Conservation (phyloP, 2,797 vertebrate species). For the Mormyrops attenuatus region DNA sequence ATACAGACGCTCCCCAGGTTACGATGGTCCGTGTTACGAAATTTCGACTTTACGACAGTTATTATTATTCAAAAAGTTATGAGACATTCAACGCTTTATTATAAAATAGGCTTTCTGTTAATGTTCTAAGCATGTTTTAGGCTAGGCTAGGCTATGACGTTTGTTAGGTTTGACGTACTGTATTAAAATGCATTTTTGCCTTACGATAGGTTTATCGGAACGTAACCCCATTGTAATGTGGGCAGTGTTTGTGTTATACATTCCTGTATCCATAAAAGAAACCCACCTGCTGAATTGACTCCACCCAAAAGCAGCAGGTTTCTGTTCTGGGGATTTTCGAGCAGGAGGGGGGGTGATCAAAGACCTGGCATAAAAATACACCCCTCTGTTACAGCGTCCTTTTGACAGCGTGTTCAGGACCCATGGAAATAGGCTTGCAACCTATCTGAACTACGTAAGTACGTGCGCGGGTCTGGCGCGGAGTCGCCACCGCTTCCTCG, state of each 20-base stretch:
- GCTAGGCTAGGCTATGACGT: not conserved
- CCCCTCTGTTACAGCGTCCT: slow-evolving; percentile 96
- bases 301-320: not conserved
- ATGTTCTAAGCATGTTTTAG: not conserved
- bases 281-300: not conserved
- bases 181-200: not conserved
- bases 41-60: not conserved
- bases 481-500: slow-evolving; percentile 42
- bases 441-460: slow-evolving; percentile 99
- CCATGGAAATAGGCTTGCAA: slow-evolving; percentile 99
- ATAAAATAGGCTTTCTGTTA: not conserved
- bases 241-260: not conserved
- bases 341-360: not conserved
- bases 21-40: not conserved
- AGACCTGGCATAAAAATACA: slow-evolving; percentile 71
- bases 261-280: not conserved
- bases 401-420: slow-evolving; percentile 89
- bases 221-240: not conserved
- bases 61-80: not conserved
- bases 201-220: not conserved
- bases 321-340: not conserved
- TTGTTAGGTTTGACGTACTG: not conserved
- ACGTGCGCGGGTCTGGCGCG: slow-evolving; percentile 48
- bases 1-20: not conserved
- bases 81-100: not conserved